Evolutionary conservation across 2,113 vertebrate genomes (phyloP).

Genomic region (Campylorhamphus procurvoides): DNA sequence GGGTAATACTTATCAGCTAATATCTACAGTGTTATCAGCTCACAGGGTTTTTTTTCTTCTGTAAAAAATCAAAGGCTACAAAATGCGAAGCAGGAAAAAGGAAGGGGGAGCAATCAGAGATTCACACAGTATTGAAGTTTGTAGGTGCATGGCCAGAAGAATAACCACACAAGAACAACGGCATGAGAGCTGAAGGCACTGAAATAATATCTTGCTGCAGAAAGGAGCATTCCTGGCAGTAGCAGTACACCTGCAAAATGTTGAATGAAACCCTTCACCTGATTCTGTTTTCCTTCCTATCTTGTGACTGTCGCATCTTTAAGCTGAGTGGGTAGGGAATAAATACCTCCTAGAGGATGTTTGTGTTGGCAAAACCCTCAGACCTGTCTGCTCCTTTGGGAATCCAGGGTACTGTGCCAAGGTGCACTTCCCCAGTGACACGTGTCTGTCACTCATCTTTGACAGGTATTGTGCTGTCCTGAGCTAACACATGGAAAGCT

Average conservation of each 20-base stretch:
- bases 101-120: fast-evolving
- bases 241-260: neutral
- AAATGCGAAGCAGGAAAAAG: neutral
- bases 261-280: neutral
- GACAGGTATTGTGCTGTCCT: neutral
- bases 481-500: fast-evolving
- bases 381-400: neutral
- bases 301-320: neutral
- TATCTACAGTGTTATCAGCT: neutral
- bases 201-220: neutral
- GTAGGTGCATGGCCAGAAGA: neutral
- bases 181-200: neutral
- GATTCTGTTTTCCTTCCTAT: neutral
- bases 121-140: neutral
- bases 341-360: neutral
- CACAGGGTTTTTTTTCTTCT: neutral
- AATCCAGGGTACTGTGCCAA: neutral
- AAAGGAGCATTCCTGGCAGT: neutral
- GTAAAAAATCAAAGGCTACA: neutral
- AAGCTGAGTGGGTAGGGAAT: neutral
- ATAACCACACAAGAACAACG: neutral
- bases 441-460: neutral
- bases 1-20: neutral
- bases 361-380: neutral
- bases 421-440: neutral